These are phyloP conservation scores for Monodelphis domestica DNA, from an alignment of 2,797 vertebrate genomes.

Conservation along the genomic window DNA sequence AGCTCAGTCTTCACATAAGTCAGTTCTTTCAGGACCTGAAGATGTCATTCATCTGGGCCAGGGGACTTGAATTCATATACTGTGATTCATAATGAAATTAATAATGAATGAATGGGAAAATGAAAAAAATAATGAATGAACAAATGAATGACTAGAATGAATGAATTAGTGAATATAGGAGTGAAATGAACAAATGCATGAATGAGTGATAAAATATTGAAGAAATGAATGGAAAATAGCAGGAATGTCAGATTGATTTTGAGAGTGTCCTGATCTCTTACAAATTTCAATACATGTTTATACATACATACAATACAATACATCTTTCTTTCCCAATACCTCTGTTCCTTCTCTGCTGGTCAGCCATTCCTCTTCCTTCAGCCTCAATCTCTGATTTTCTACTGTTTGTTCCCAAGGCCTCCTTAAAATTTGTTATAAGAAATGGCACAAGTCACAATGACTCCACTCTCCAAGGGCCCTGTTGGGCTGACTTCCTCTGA, in stretches of 20 bases:
- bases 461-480: neutral
- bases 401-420: neutral
- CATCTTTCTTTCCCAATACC: neutral
- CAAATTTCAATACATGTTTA: neutral
- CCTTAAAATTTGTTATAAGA: neutral
- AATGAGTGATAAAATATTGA: neutral
- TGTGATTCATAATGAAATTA: too few species aligned
- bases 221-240: too few species aligned
- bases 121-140: neutral
- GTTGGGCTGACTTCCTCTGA: neutral
- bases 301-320: too few species aligned
- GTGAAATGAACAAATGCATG: neutral
- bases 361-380: neutral
- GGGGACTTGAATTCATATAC: too few species aligned
- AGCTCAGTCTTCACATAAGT: too few species aligned
- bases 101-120: too few species aligned
- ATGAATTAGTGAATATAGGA: neutral
- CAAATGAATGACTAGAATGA: neutral
- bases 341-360: neutral
- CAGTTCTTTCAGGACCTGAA: too few species aligned
- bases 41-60: too few species aligned
- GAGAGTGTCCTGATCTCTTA: neutral
- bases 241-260: neutral
- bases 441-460: neutral
- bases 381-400: neutral